phyloP scores from a whole-genome alignment of 2,113 vertebrate genomes.

The Mohoua ochrocephala region DNA sequence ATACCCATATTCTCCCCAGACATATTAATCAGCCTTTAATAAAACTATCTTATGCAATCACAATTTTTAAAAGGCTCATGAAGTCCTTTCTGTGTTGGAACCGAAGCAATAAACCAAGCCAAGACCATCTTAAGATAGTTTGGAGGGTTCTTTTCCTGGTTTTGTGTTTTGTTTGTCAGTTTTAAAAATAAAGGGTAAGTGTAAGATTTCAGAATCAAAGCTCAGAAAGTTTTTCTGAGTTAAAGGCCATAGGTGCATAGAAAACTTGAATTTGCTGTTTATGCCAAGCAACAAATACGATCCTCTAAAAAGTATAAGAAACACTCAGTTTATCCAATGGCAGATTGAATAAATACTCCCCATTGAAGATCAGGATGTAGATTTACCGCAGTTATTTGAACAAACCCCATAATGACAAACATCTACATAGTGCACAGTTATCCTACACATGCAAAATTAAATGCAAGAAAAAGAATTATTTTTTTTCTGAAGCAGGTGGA shows the following conservation, averaged over 20 bases:
- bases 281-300: background rate
- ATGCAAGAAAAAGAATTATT: background rate
- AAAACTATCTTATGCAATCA: background rate
- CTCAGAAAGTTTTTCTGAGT: background rate
- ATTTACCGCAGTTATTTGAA: background rate
- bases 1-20: background rate
- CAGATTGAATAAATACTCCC: background rate
- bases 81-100: background rate
- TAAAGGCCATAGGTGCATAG: background rate
- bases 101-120: background rate
- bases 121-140: background rate
- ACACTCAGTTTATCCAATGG: background rate
- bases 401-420: background rate
- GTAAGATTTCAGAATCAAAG: background rate
- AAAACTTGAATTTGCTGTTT: background rate
- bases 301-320: background rate
- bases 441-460: background rate
- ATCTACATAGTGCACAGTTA: background rate
- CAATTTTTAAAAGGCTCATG: background rate
- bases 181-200: background rate
- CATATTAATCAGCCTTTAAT: background rate
- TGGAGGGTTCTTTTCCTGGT: background rate
- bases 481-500: accelerated
- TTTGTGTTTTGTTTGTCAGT: background rate
- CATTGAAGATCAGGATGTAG: background rate